Conservation (phyloP, 2,113 vertebrate genomes). For the Penelope pileata region DNA sequence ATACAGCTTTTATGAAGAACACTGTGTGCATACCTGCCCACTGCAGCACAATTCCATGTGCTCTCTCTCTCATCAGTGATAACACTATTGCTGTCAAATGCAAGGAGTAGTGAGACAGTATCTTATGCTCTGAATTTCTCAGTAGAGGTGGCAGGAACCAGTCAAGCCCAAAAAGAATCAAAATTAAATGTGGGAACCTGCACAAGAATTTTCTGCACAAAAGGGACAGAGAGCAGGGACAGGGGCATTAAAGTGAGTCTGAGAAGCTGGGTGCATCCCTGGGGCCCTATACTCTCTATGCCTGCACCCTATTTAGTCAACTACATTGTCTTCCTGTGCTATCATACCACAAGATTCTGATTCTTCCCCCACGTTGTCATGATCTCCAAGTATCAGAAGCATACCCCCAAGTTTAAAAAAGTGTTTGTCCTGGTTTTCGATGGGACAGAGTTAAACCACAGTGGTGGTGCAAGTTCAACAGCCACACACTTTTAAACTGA, state of each 20-base stretch:
- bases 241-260: neutral
- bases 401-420: neutral
- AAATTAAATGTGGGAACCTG: neutral
- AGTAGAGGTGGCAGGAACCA: neutral
- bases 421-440: neutral
- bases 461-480: neutral
- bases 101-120: neutral
- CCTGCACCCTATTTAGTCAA: neutral
- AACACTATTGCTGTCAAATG: neutral
- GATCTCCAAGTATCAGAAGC: neutral
- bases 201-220: neutral
- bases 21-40: neutral
- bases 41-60: neutral
- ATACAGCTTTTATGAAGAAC: neutral
- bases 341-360: neutral
- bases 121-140: neutral
- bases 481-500: neutral
- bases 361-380: neutral
- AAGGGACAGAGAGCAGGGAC: neutral
- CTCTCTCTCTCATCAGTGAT: neutral
- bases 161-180: neutral
- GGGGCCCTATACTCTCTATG: too few relatives aligned
- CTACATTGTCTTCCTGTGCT: neutral
- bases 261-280: neutral
- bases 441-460: neutral